phyloP scores from a whole-genome alignment of 2,113 vertebrate genomes.

The Odocoileus hemionus region DNA sequence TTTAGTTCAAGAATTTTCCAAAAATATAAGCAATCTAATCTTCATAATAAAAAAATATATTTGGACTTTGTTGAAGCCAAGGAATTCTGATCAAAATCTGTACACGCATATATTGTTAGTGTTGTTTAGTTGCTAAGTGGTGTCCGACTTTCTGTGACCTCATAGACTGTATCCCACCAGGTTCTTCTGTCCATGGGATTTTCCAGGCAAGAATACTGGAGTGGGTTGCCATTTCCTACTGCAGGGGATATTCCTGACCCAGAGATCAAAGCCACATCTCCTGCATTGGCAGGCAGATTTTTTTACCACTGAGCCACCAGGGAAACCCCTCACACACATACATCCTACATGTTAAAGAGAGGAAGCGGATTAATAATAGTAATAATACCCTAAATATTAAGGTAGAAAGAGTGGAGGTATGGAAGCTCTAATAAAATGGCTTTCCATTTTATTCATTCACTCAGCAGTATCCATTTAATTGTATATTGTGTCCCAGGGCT shows the following conservation, averaged over 20 bases:
- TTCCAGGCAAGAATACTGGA: neutral
- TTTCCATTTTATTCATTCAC: neutral
- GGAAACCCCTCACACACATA: neutral
- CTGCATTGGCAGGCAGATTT: neutral
- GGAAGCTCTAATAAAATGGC: neutral
- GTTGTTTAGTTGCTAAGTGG: neutral
- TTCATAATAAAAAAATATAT: neutral
- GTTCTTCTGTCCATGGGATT: neutral
- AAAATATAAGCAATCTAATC: conserved; percentile 2
- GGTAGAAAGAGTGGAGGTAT: neutral
- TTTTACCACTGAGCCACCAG: neutral
- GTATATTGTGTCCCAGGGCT: neutral
- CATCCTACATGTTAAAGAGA: neutral
- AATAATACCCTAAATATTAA: neutral
- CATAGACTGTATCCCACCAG: neutral
- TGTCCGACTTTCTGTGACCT: neutral
- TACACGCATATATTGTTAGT: neutral
- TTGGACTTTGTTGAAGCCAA: neutral
- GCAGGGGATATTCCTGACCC: neutral
- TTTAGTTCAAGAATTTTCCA: neutral
- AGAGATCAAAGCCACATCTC: neutral
- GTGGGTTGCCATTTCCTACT: neutral
- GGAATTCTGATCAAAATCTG: neutral
- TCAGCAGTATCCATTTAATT: neutral
- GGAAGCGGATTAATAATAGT: neutral